Base-by-base conservation (phyloP, 2,888 invertebrate species). In the Vannuccia rotundouncinata region DNA sequence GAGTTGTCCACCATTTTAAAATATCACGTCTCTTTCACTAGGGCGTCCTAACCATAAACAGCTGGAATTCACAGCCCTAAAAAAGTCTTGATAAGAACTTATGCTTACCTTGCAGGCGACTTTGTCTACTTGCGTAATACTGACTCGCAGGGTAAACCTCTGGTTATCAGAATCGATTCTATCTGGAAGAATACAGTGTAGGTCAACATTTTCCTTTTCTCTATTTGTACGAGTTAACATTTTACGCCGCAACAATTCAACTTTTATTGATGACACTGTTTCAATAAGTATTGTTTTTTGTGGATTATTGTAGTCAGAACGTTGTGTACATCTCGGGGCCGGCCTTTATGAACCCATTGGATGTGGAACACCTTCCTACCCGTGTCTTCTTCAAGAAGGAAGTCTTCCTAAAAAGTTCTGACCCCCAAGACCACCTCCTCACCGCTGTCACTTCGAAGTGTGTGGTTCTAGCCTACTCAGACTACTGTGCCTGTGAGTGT, bases 371-470 rank as follows among this genome's bases (percentile, higher is more conserved):
- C 85, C 90, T 92, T 1, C 87, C 87, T 0, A 87, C 87, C 0
- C 83, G 88, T 0, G 85, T 93, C 77, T 96, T 95, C 89, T 98
- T 94, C 90, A 93, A 94, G 84, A 94, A 95, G 89, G 98, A 99
- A 89, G 92, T 97, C 81, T 91, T 97, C 85, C 90, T 95, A 45
- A 95, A 95, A 31, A 93, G 94, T 0, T 92, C 94, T 82, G 95
- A 95, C 86, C 95, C 95, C 85, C 29, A 77, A 30, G 93, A 94
- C 0, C 94, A 94, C 87, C 94, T 95, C 0, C 91, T 96, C 31
- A 92, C 94, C 84, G 94, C 93, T 83, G 93, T 99, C 83, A 93
- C 94, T 82, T 95, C 95, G 17, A 93, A 93, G 83, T 98, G 98
- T 88, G 90, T 92, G 0, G 95, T 98, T 2, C 89, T 98, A 80